phyloP scores from a whole-genome alignment of 2,888 invertebrate species.

The Cataglyphis albicans region DNA sequence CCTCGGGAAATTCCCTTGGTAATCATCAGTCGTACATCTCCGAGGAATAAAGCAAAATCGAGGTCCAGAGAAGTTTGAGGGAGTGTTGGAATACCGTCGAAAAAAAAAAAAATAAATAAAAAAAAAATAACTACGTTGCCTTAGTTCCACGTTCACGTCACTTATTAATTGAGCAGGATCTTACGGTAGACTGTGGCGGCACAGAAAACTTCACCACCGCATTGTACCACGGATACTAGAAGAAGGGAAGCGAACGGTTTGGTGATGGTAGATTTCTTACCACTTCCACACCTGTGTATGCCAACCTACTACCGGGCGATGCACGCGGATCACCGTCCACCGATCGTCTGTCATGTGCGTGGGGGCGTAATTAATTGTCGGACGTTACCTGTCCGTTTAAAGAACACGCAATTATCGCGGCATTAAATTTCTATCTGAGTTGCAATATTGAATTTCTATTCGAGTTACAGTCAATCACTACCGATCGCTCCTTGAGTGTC shows the following conservation, averaged over 20 bases:
- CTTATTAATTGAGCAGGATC: constrained; percentile 83
- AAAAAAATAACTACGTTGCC: neutral
- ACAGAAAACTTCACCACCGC: constrained; percentile 69
- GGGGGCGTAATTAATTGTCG: constrained; percentile 69
- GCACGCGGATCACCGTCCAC: constrained; percentile 1
- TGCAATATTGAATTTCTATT: constrained; percentile 57
- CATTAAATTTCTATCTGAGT: constrained; percentile 59
- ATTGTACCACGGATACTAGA: constrained; percentile 56
- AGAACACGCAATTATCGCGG: constrained; percentile 45
- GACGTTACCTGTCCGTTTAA: constrained; percentile 64
- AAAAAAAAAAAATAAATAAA: neutral
- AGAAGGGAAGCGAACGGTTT: constrained; percentile 70
- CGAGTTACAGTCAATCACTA: constrained; percentile 13
- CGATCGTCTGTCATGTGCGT: neutral
- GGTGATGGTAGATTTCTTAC: constrained; percentile 73
- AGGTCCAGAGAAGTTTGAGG: neutral
- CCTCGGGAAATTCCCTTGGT: constrained; percentile 60
- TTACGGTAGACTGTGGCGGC: constrained; percentile 77
- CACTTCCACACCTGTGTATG: constrained; percentile 65
- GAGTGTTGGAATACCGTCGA: neutral
- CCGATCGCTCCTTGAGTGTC: constrained; percentile 17
- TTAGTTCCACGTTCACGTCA: constrained; percentile 57
- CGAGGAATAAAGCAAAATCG: constrained; percentile 25
- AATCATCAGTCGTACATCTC: constrained; percentile 63
- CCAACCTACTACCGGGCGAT: constrained; percentile 35